These are phyloP conservation scores for Phasia obesa DNA, from an alignment of 2,888 invertebrate genomes.

Conservation along the genomic window DNA sequence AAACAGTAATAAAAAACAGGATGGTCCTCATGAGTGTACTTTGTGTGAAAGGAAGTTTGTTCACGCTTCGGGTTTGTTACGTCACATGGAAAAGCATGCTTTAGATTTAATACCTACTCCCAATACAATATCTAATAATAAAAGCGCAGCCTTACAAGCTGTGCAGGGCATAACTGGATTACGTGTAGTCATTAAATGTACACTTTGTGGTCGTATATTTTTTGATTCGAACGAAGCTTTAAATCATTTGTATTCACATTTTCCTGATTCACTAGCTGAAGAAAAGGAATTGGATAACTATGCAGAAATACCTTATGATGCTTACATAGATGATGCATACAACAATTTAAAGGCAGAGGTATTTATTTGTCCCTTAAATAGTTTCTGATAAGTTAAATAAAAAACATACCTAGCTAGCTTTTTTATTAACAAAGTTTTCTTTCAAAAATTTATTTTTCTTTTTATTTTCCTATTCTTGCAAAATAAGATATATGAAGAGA, in stretches of 20 bases:
- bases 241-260: conserved; percentile 76
- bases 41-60: conserved; percentile 82
- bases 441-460: too few species aligned
- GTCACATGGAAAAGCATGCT: conserved; percentile 82
- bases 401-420: too few species aligned
- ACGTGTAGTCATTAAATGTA: conserved; percentile 78
- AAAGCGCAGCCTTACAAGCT: conserved; percentile 50
- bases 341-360: conserved; percentile 72
- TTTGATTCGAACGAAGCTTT: conserved; percentile 75
- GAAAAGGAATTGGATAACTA: conserved; percentile 72
- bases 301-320: conserved; percentile 74
- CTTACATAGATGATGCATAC: conserved; percentile 74
- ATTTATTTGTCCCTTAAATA: not conserved
- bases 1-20: conserved; percentile 72
- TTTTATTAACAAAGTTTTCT: too few species aligned
- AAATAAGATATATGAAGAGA: too few species aligned
- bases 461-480: too few species aligned
- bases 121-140: conserved; percentile 50
- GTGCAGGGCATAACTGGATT: conserved; percentile 73
- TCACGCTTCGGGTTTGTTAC: conserved; percentile 80
- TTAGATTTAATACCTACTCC: conserved; percentile 78
- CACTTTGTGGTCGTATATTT: conserved; percentile 79
- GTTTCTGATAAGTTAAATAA: not conserved
- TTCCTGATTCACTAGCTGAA: conserved; percentile 69
- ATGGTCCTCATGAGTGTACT: conserved; percentile 80